Base-by-base conservation (phyloP, 2,797 vertebrate species). In the Tragopan temminckii region DNA sequence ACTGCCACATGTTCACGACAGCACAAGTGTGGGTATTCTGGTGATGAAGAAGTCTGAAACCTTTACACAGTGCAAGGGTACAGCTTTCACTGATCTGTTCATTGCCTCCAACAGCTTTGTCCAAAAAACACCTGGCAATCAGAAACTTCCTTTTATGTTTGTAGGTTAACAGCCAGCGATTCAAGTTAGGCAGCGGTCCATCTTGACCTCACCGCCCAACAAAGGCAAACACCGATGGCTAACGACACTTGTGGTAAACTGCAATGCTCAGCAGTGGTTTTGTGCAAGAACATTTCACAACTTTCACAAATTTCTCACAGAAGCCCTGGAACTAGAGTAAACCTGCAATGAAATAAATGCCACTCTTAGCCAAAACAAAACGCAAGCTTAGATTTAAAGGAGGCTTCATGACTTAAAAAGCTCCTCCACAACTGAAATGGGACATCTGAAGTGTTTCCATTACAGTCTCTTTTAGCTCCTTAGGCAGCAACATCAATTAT, bases 171-270 rank as follows among this genome's bases (percentile, higher is more conserved):
- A 88, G 64, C 58, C 85, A 66, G 6, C 23, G 55, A 85, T 68
- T 78, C 66, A 70, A 52, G 71, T 58, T 85, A 57, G 29, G 17
- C 13, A 82, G 36, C 8, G 35, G 33, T 25, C 24, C 52, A 29
- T 24, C 76, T 55, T 45, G 45, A 72, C 61, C 29, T 80, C 33
- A 24, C 21, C 52, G 20, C 31, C 64, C 27, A 90, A 67, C 53
- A 40, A 0, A 76, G 12, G 29, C 13, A 59, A 88, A 74, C 52
- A 59, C 19, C 0, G 0, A 42, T 10, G 25, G 64, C 40, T 21
- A 29, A 58, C 7, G 20, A 82, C 15, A 80, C 42, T 48, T 40
- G 16, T 15, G 68, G 55, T 68, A 79, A 88, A 33, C 10, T 52
- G 40, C 27, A n/a, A 62, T 31, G 8, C 42, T 64, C 27, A 43